A percentile compares a stretch with the other conserved stretches of the same genome.
Conservation (phyloP, 2,888 invertebrate species). For the Nudaria mundana region DNA sequence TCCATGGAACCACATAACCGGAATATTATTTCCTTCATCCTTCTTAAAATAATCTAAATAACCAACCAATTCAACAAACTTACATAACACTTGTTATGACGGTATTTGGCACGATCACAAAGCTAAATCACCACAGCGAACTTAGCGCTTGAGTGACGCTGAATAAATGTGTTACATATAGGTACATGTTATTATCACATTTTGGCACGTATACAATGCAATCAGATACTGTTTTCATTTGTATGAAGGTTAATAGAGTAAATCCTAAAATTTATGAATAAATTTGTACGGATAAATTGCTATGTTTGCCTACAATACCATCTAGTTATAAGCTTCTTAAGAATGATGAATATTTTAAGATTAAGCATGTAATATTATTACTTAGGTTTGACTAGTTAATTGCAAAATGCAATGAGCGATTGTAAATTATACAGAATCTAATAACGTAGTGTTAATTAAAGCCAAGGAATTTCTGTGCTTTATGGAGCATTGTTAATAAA, state of each 20-base stretch:
- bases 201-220: background rate
- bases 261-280: too few relatives aligned
- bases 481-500: slow-evolving; percentile 44
- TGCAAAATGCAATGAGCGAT: slow-evolving; percentile 66
- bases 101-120: slow-evolving; percentile 28
- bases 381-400: slow-evolving; percentile 58
- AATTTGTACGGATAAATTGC: background rate
- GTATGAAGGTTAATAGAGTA: too few relatives aligned
- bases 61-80: slow-evolving; percentile 1
- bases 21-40: too few relatives aligned
- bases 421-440: slow-evolving; percentile 69
- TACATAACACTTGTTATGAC: slow-evolving; percentile 14
- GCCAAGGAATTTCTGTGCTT: slow-evolving; percentile 29
- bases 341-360: slow-evolving; percentile 47
- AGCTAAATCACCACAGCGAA: slow-evolving; percentile 1
- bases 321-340: slow-evolving; percentile 34
- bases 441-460: slow-evolving; percentile 71
- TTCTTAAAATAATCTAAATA: too few relatives aligned
- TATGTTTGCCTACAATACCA: slow-evolving; percentile 8
- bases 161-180: slow-evolving; percentile 7
- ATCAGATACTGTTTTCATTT: background rate
- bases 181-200: slow-evolving; percentile 2
- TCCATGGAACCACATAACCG: too few relatives aligned
- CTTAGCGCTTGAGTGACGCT: slow-evolving; percentile 5
- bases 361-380: slow-evolving; percentile 36